Percentiles rank a stretch among this genome's conserved stretches.
Evolutionary conservation across 2,797 vertebrate species (phyloP).

Genomic region (Lepilemur ruficaudatus): DNA sequence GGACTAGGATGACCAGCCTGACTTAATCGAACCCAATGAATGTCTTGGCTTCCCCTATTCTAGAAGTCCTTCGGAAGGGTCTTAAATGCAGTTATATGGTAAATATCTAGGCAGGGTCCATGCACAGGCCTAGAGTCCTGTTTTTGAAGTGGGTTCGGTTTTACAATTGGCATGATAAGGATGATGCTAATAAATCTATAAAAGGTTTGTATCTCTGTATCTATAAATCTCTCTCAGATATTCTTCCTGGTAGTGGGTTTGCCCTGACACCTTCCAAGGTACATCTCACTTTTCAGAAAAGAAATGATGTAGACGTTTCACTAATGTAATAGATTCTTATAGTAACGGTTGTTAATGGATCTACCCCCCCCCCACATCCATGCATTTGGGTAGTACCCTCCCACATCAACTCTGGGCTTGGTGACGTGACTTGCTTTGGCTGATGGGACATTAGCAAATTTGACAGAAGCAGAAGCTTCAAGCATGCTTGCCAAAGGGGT

Average conservation of each 20-base stretch:
- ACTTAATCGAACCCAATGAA: neutral
- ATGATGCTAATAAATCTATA: neutral
- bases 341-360: neutral
- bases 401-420: neutral
- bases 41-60: neutral
- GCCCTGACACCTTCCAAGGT: conserved; percentile 44
- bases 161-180: neutral
- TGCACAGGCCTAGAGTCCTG: neutral
- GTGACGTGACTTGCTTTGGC: neutral
- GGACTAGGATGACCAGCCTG: neutral
- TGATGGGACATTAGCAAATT: neutral
- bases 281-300: conserved; percentile 49
- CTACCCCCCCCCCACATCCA: neutral
- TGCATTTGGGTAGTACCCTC: neutral
- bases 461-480: neutral
- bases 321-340: neutral
- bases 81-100: neutral
- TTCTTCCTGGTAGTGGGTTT: conserved; percentile 52
- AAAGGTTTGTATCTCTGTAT: conserved; percentile 24
- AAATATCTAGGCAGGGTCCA: neutral
- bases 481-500: neutral
- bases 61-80: neutral
- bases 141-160: neutral
- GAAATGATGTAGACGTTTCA: conserved; percentile 30
- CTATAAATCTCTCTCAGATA: conserved; percentile 54